phyloP scores from a whole-genome alignment of 2,888 invertebrate species.

The Dasysyrphus albostriatus region DNA sequence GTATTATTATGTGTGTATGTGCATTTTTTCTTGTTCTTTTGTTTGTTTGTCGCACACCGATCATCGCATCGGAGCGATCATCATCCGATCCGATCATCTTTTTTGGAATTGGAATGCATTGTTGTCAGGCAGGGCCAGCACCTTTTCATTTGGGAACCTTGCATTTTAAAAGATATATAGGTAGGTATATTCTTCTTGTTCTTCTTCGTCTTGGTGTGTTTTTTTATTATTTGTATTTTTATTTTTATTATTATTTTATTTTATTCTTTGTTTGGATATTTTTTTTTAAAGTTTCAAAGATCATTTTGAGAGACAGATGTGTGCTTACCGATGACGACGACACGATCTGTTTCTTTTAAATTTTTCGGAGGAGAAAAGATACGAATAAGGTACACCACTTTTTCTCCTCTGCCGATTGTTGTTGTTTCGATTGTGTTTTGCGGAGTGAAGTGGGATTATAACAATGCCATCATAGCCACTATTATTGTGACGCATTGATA shows the following conservation, averaged over 20 bases:
- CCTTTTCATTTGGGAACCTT: slow-evolving; percentile 68
- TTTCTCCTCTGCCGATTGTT: slow-evolving; percentile 4
- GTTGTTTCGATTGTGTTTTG: slow-evolving; percentile 48
- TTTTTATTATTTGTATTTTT: not conserved
- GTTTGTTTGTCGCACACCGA: slow-evolving; percentile 72
- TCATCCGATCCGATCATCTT: slow-evolving; percentile 72
- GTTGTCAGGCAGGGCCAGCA: slow-evolving; percentile 68
- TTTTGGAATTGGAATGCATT: slow-evolving; percentile 65
- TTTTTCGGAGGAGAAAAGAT: slow-evolving; percentile 23
- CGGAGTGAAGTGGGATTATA: slow-evolving; percentile 67
- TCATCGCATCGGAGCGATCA: slow-evolving; percentile 75
- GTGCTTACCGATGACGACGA: slow-evolving; percentile 56
- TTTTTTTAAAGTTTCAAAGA: slow-evolving; percentile 48
- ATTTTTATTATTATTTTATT: slow-evolving; percentile 1
- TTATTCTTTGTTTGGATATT: slow-evolving; percentile 5
- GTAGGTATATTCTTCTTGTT: slow-evolving; percentile 29
- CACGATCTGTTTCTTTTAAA: slow-evolving; percentile 24
- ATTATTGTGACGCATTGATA: slow-evolving; percentile 70
- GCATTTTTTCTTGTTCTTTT: slow-evolving; percentile 70
- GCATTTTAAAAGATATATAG: slow-evolving; percentile 30
- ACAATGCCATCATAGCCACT: slow-evolving; percentile 65
- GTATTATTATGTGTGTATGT: slow-evolving; percentile 65
- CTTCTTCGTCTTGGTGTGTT: slow-evolving; percentile 5
- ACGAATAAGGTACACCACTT: slow-evolving; percentile 20
- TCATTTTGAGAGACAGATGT: slow-evolving; percentile 70